Base-by-base conservation (phyloP, 2,888 invertebrate species). In the Carcina quercana region DNA sequence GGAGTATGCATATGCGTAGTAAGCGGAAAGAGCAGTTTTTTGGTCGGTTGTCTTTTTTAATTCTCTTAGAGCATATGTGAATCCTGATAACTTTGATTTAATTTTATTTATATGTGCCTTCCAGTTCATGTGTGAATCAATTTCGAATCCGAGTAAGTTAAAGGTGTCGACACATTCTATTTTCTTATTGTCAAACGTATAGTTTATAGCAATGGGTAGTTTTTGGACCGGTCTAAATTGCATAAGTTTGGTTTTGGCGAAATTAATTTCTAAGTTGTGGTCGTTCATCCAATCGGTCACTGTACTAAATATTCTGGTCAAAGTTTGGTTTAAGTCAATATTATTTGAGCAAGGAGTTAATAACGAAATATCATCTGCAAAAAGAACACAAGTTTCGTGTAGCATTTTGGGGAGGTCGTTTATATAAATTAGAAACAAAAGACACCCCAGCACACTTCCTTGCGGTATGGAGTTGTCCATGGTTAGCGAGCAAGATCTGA, bases 371-470 rank as follows among this genome's bases (percentile, higher is more conserved):
- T 33, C 33, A 13, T 33, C 33, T 22, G n/a, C n/a, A n/a, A n/a
- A n/a, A n/a, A n/a, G n/a, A n/a, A n/a, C n/a, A n/a, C n/a, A n/a
- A n/a, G n/a, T n/a, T n/a, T n/a, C n/a, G n/a, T n/a, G n/a, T n/a
- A n/a, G n/a, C n/a, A n/a, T n/a, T 31, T 20, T 3, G 2, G 35
- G 34, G 1, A 39, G 14, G 7, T 34, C 29, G 8, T 39, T 39
- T 6, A 39, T 34, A 12, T 35, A 34, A 8, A 32, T 24, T 0
- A 39, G 10, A 14, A 39, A 39, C 3, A 39, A 11, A 1, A 39
- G 3, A 25, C 36, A 36, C 11, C 38, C 38, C 2, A 36, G 2
- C 1, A 34, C 30, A 14, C 36, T 39, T 1, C 39, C 39, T 11
- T 39, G 35, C 5, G 25, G 32, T 4, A 34, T 34, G 10, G 34